Evolutionary conservation across 2,113 vertebrate species (phyloP), one percentile per base, ranked within the genome.

Genomic region (Lampris incognitus): DNA sequence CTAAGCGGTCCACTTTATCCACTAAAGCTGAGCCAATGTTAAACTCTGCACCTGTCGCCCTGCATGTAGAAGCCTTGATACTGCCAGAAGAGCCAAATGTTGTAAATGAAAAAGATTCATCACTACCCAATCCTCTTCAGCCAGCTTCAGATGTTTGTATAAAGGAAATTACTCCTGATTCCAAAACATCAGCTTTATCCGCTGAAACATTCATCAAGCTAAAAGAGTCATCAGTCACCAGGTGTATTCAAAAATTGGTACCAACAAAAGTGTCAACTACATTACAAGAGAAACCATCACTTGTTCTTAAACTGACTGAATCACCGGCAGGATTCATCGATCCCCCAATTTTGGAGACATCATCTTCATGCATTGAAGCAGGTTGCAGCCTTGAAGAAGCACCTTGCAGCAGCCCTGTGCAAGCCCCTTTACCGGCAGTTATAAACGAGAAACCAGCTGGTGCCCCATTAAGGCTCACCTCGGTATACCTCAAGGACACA

Each of bases 401-500:
- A 59, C 51, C 38, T 58, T 40, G 44, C 7, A 56, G 48, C 52
- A 56, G 50, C 1, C 58, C 24, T 63, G 6, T 44, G 11, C 66
- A 87, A 52, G 65, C 50, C 1, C 13, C 50, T 24, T 2, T 6
- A 0, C 42, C 60, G 49, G 2, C 60, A 2, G 37, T 5, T 44
- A 6, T 38, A 37, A 41, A 64, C 56, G 57, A 82, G 5, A 78
- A 66, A 36, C 13, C 40, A 11, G 46, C 69, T 2, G 1, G 24
- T 60, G 36, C 40, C 0, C n/a, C 61, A 0, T 0, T 83, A 9
- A 40, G 52, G 60, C 72, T 76, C 6, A 72, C 49, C 0, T 48
- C 74, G n/a, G 40, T 76, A 9, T 36, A 37, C 8, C 38, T 49
- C 24, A 81, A 72, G 54, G 70, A 89, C 40, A 44, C 2, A 6